Evolutionary conservation across 2,113 vertebrate species (phyloP), one percentile per base, ranked within the genome.

Genomic region (Misgurnus anguillicaudatus): DNA sequence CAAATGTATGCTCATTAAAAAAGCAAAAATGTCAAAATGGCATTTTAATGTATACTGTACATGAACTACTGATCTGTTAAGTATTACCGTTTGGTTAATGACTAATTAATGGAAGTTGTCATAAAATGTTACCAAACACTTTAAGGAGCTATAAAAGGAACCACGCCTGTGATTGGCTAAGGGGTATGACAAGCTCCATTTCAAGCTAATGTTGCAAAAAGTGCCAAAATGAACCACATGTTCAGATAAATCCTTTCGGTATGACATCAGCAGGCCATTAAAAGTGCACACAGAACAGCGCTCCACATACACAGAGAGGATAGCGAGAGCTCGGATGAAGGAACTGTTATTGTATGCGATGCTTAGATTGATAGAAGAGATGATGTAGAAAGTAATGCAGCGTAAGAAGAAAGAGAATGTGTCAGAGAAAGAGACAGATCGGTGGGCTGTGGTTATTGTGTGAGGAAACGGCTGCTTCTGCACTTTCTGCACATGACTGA

Each of bases 401-500:
- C 31, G 45, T 17, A 48, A 21, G 17, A 62, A 70, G 21, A 70
- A 55, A 70, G 55, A 47, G 17, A n/a, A n/a, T 7, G 21, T 31
- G 51, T 51, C 61, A 62, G 17, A 73, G 58, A 74, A 39, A 74
- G 39, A 60, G 51, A 70, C 66, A 78, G 66, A 63, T 5, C 39
- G 77, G 41, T 75, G 21, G 57, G 41, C 47, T 61, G 62, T 51
- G 77, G 63, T 70, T 69, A 47, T 10, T 72, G 67, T 42, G 77
- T 13, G 57, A 64, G 58, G 58, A 81, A 71, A 77, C 9, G 41
- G 19, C 72, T 55, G 38, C 47, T 16, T 71, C 47, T 53, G 74
- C 80, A 77, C 66, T 81, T 81, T 71, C 21, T 47, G 17, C 51
- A 48, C 80, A 70, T 77, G 74, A 77, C n/a, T 63, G 77, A 79